phyloP scores from a whole-genome alignment of 2,888 invertebrate genomes.

The Xiphydria camelus region DNA sequence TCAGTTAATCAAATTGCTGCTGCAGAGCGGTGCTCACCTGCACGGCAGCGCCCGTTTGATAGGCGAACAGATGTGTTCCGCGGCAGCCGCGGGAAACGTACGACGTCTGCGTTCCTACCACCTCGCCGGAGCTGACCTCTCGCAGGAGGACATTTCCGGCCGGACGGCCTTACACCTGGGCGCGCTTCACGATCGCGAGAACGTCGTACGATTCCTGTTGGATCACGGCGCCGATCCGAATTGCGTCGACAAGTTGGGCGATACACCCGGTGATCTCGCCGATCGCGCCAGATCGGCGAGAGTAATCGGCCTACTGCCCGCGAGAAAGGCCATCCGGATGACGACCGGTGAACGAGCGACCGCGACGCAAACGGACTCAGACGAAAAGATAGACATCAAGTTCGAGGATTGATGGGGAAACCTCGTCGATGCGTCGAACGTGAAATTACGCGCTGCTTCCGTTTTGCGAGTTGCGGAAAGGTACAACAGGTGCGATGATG shows the following conservation, averaged over 20 bases:
- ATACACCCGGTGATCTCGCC: slow-evolving; percentile 65
- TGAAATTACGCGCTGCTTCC: too few relatives aligned
- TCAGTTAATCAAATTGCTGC: slow-evolving; percentile 66
- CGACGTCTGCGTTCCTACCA: slow-evolving; percentile 65
- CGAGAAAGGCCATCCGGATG: too few relatives aligned
- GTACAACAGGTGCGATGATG: too few relatives aligned
- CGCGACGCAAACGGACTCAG: too few relatives aligned
- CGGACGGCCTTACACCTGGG: slow-evolving; percentile 74
- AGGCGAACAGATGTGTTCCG: slow-evolving; percentile 70
- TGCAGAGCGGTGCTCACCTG: slow-evolving; percentile 77
- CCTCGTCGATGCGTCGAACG: too few relatives aligned
- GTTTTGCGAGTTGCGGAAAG: too few relatives aligned
- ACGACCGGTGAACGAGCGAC: too few relatives aligned
- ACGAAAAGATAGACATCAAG: too few relatives aligned
- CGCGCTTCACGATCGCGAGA: slow-evolving; percentile 62
- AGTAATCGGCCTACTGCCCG: background rate
- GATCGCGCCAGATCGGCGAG: slow-evolving; percentile 12
- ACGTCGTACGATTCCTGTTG: slow-evolving; percentile 62
- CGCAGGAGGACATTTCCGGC: slow-evolving; percentile 65
- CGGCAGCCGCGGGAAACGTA: slow-evolving; percentile 66
- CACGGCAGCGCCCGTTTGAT: slow-evolving; percentile 63
- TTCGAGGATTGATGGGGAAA: too few relatives aligned
- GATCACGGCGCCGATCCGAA: slow-evolving; percentile 56
- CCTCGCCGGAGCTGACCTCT: slow-evolving; percentile 71
- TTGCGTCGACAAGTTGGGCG: slow-evolving; percentile 61